Conservation (phyloP, 2,113 vertebrate species). For the Mohoua ochrocephala region DNA sequence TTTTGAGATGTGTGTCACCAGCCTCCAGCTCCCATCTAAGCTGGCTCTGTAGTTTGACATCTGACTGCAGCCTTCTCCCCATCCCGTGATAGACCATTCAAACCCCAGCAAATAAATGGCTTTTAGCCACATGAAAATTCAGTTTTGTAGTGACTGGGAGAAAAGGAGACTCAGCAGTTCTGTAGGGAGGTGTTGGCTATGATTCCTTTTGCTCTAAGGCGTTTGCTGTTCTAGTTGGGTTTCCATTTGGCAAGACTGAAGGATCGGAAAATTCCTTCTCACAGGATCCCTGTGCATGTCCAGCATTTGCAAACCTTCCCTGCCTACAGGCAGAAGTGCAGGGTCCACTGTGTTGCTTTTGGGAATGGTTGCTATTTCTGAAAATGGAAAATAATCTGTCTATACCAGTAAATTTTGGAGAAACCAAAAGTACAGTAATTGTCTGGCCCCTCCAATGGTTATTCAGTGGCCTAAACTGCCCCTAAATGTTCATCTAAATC, state of each 20-base stretch:
- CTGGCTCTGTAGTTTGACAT: neutral
- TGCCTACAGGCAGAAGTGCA: neutral
- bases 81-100: neutral
- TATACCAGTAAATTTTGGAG: neutral
- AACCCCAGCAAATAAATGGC: neutral
- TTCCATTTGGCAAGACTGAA: neutral
- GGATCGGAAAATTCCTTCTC: neutral
- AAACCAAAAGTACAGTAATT: neutral
- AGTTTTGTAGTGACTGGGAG: neutral
- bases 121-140: neutral
- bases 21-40: neutral
- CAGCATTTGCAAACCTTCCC: neutral
- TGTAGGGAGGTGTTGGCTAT: neutral
- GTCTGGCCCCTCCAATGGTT: neutral
- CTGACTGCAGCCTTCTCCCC: neutral
- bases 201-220: neutral
- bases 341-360: neutral
- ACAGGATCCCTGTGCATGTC: neutral
- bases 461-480: neutral
- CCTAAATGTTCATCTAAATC: fast-evolving
- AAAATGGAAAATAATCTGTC: neutral
- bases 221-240: neutral
- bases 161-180: neutral
- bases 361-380: neutral
- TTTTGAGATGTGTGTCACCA: neutral